phyloP scores from a whole-genome alignment of 2,888 invertebrate species.

The Imbricaverruca yamaguchii region DNA sequence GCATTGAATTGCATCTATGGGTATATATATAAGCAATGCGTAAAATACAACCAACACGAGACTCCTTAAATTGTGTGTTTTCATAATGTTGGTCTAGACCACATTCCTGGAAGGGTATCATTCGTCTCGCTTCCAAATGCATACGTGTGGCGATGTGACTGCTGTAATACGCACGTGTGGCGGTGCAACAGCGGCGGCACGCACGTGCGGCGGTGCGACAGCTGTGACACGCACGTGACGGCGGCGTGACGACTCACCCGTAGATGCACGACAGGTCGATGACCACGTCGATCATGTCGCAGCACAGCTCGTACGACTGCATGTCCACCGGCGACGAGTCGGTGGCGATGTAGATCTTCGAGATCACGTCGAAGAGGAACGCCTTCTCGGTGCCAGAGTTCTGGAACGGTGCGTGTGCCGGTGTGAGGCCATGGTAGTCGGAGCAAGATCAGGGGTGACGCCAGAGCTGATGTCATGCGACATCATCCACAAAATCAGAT shows the following conservation, averaged over 20 bases:
- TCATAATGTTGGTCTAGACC: no score
- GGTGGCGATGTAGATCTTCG: conserved; percentile 98
- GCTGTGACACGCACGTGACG: background rate
- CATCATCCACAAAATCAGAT: no score
- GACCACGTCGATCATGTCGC: conserved; percentile 99
- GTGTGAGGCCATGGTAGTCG: no score
- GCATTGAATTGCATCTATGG: no score
- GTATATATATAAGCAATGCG: no score
- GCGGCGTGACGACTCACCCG: conserved; percentile 52
- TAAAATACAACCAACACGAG: no score
- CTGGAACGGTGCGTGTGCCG: conserved; percentile 47
- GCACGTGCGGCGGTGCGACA: background rate
- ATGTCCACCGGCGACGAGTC: conserved; percentile 98
- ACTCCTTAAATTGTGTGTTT: no score
- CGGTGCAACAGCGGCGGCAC: background rate
- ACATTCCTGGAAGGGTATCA: no score
- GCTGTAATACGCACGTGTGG: no score
- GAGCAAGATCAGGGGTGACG: no score
- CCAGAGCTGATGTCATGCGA: background rate
- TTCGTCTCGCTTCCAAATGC: no score
- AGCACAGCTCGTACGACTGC: conserved; percentile 99
- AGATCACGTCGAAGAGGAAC: conserved; percentile 98
- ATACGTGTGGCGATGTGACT: no score
- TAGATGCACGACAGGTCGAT: conserved; percentile 98
- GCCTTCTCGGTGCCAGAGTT: conserved; percentile 99